Base-by-base conservation (phyloP, 2,113 vertebrate species). In the Rhabdornis inornatus region DNA sequence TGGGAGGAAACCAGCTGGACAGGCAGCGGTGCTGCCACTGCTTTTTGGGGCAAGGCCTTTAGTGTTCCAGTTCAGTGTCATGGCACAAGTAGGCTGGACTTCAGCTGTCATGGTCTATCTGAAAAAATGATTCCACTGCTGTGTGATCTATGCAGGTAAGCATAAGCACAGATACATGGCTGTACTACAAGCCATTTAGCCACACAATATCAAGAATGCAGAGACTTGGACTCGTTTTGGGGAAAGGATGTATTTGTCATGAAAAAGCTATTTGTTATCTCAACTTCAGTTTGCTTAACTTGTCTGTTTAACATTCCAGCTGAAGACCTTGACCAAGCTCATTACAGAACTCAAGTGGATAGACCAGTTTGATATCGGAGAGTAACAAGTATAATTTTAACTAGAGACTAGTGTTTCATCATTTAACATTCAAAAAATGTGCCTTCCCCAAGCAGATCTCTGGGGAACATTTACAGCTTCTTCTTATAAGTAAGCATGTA, bases 131-230 rank as follows among this genome's bases (percentile, higher is more conserved):
- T 52, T 83, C 63, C 30, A 33, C 63, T 76, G 15, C 25, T 30
- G 12, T 2, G 3, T 3, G 6, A 20, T 74, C 52, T 44, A 0
- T 37, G 20, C 39, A 40, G 42, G 9, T n/a, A 37, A 49, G 8
- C 12, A n/a, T 12, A 59, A 68, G 30, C 10, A 27, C 27, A 53
- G 19, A 13, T 20, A 20, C 0, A 0, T 50, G 44, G 20, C 27
- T 63, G 6, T 40, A 19, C 42, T 66, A 11, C 18, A 68, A 52
- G 61, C 11, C 17, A 11, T 15, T 76, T 20, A 68, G 35, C 5
- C 21, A 42, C 35, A 40, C 1, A 5, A 11, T 40, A 27, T 35
- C 4, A 3, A 52, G 27, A 23, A 52, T 35, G 19, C 40, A 61
- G 44, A 44, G 8, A 33, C 23, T 8, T 55, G 33, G 52, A 61